Percentiles rank a stretch among this genome's conserved stretches.
Evolutionary conservation across 2,888 invertebrate species (phyloP).

Genomic region (Cetonia aurata): DNA sequence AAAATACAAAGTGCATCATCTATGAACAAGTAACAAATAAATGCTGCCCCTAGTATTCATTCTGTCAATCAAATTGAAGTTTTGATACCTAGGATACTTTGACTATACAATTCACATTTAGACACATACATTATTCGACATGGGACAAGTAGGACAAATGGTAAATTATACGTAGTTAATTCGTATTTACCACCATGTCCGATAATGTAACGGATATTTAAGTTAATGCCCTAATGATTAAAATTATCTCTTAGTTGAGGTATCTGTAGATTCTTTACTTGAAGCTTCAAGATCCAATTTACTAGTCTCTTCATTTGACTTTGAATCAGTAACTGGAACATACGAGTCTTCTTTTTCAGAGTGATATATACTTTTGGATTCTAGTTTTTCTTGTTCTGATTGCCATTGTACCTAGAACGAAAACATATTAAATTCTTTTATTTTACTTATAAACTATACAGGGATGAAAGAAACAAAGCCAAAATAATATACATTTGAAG

Average conservation of each 20-base stretch:
- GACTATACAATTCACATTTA: slow-evolving; percentile 40
- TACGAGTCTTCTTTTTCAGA: slow-evolving; percentile 65
- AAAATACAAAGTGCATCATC: slow-evolving; percentile 53
- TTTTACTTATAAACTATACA: too few species aligned
- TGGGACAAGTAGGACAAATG: slow-evolving; percentile 17
- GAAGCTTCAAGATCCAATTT: not conserved
- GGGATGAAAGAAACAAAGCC: too few species aligned
- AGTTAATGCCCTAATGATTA: slow-evolving; percentile 3
- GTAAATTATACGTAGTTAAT: slow-evolving; percentile 37
- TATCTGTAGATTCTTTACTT: slow-evolving; percentile 27
- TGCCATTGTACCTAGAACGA: slow-evolving; percentile 77
- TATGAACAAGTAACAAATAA: slow-evolving; percentile 56
- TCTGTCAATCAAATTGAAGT: slow-evolving; percentile 19
- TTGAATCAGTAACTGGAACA: slow-evolving; percentile 52
- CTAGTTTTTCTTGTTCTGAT: slow-evolving; percentile 77
- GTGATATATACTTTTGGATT: slow-evolving; percentile 68
- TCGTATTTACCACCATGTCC: slow-evolving; percentile 41
- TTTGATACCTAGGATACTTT: slow-evolving; percentile 43
- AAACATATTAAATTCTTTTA: slow-evolving; percentile 39
- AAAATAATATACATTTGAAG: too few species aligned
- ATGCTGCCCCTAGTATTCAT: slow-evolving; percentile 49
- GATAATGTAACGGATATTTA: slow-evolving; percentile 27
- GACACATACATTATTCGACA: slow-evolving; percentile 39
- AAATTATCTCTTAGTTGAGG: slow-evolving; percentile 36
- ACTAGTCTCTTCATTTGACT: not conserved